These are phyloP conservation scores for Diorhabda elongata DNA, from an alignment of 1,140 invertebrate species.

Conservation along the genomic window DNA sequence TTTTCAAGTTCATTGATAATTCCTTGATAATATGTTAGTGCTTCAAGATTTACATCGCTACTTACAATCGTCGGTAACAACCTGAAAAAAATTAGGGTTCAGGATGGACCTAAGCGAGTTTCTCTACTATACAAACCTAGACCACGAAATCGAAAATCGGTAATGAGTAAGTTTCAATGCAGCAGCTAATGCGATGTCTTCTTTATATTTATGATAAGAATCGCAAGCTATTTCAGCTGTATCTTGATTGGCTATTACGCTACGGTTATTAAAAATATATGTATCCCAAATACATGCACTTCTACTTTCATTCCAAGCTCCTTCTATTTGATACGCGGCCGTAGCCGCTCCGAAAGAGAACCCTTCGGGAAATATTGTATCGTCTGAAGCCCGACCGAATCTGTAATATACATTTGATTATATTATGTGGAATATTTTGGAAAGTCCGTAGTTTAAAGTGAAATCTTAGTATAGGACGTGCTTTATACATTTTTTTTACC, in stretches of 20 bases:
- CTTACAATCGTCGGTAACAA: slow-evolving; percentile 2
- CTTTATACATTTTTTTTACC: too few relatives aligned
- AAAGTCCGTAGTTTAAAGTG: too few relatives aligned
- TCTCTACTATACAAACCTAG: background rate
- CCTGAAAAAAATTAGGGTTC: background rate
- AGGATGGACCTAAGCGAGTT: background rate
- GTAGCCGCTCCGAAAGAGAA: slow-evolving; percentile 39
- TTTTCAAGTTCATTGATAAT: slow-evolving; percentile 56
- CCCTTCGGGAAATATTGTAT: slow-evolving; percentile 26
- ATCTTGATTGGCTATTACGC: background rate
- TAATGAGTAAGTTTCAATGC: background rate
- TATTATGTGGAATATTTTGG: too few relatives aligned
- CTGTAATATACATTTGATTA: too few relatives aligned
- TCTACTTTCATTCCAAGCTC: slow-evolving; percentile 14
- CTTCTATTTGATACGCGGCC: slow-evolving; percentile 47
- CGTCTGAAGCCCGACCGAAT: background rate
- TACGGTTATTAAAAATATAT: background rate
- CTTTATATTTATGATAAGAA: slow-evolving; percentile 9
- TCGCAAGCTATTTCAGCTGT: slow-evolving; percentile 4
- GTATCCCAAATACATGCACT: slow-evolving; percentile 55
- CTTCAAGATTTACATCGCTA: background rate
- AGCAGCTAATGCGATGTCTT: background rate
- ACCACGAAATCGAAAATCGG: slow-evolving; percentile 12
- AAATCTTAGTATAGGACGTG: too few relatives aligned
- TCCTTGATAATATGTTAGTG: slow-evolving; percentile 59